phyloP scores from a whole-genome alignment of 2,113 vertebrate genomes.

The Arenaria interpres region DNA sequence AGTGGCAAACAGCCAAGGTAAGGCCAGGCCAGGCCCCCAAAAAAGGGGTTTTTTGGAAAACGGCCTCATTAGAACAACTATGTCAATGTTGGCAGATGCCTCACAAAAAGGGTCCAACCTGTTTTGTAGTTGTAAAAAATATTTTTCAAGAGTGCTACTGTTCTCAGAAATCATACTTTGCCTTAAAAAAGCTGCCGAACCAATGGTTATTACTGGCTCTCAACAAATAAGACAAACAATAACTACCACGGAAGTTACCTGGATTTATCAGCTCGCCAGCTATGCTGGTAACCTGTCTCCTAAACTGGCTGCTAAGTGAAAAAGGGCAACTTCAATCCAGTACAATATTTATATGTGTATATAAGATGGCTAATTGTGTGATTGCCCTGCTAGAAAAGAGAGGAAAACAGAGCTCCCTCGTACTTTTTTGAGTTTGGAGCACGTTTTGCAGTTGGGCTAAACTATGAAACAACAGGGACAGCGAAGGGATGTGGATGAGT shows the following conservation, averaged over 20 bases:
- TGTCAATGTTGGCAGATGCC: background rate
- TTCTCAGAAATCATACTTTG: background rate
- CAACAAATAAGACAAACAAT: background rate
- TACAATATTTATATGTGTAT: background rate
- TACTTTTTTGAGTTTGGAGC: background rate
- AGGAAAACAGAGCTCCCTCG: background rate
- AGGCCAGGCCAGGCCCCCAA: background rate
- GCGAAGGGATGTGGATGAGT: background rate
- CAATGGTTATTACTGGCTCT: background rate
- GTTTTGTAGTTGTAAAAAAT: background rate
- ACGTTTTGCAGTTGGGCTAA: background rate
- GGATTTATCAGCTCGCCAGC: background rate
- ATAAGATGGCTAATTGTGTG: background rate
- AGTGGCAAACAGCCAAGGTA: background rate
- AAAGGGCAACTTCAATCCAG: background rate
- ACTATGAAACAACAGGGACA: background rate
- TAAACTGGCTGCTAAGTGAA: background rate
- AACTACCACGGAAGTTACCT: background rate
- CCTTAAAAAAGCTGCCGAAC: background rate
- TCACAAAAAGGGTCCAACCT: background rate
- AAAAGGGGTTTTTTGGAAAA: background rate
- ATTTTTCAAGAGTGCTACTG: background rate
- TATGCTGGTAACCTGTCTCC: background rate
- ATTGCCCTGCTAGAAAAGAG: background rate
- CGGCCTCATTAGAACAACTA: background rate